Base-by-base conservation (phyloP, 2,888 invertebrate species). In the Octonoba sinensis region DNA sequence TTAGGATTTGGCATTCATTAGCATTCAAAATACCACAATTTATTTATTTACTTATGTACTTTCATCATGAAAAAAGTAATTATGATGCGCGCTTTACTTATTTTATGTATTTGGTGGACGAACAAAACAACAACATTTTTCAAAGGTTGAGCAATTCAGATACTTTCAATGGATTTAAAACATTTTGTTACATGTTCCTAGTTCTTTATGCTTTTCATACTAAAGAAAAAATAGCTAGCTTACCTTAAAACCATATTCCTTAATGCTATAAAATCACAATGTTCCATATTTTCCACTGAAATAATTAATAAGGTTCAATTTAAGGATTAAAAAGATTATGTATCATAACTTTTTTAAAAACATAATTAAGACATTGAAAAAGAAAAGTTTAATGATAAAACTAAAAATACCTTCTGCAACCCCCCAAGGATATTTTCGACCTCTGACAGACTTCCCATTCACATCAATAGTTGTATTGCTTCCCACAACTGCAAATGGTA, bases 401-500 rank as follows among this genome's bases (percentile, higher is more conserved):
- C 44, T 46, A 59, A 44, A 71, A 8, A 22, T 66, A 94, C 94
- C 94, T 91, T 99, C 97, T 46, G 98, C 99, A 74, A 96, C 91
- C 82, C 99, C 99, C 99, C 99, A 99, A 0, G 98, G 98, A 90
- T 99, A 99, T 89, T 95, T 94, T 85, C 99, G 91, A 4, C 97
- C 98, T 67, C 99, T 92, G 24, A 97, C 90, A 88, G 81, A 65
- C 86, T 87, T 85, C 1, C 86, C 85, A 77, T 79, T 77, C 8
- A 86, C 91, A 89, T 99, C 98, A 82, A 97, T 93, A 81, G 97
- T 94, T 11, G 94, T 93, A 89, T 99, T 99, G 85, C 99, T 98
- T 81, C 99, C 99, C 60, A 99, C 97, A 54, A 99, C 96, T 8
- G 99, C 99, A 90, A 99, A 99, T 71, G 99, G 99, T 85, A 99